Base-by-base conservation (phyloP, 1,140 invertebrate species). In the Procambarus virginalis region DNA sequence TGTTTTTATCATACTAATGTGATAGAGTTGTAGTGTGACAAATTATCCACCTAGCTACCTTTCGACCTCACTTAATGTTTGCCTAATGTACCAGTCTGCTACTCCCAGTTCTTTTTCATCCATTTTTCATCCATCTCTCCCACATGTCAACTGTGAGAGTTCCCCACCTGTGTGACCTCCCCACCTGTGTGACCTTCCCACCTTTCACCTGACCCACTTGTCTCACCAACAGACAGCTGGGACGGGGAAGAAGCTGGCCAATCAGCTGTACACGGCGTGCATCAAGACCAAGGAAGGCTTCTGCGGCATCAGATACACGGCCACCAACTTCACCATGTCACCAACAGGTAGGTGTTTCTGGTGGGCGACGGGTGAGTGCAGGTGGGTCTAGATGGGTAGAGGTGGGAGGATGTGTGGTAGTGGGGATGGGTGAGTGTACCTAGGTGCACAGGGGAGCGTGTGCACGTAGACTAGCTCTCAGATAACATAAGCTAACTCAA, bases 221-320 rank as follows among this genome's bases (percentile, higher is more conserved):
- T 55, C 5, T 48, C 17, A n/a, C 68, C 68, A 8, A 10, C 81
- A 86, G 84, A 60, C 17, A 0, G 55, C 49, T 3, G 20, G 10
- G 94, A 94, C 77, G 96, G 96, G 95, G 96, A 94, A 93, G 94
- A 93, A 95, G 73, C 93, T 97, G 96, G 97, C 97, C 92, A 96
- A 97, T 93, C 92, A 97, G 2, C 96, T 97, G 92, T 97, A 97
- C 93, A 96, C 96, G 0, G 96, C 97, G 84, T 97, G 96, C 92
- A 95, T 97, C 83, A 93, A 95, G 84, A 95, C 96, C 85, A 94
- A 94, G 73, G 92, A 95, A 17, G 95, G 95, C 22, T 95, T 95
- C 22, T 97, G 96, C 93, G 95, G 95, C 64, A 94, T 96, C 2
- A 96, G 95, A 0, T 97, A 96, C 90, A 95, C 93, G 6, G 96